Evolutionary conservation across 2,113 vertebrate genomes (phyloP).

Genomic region (Brachyhypopomus gauderio): DNA sequence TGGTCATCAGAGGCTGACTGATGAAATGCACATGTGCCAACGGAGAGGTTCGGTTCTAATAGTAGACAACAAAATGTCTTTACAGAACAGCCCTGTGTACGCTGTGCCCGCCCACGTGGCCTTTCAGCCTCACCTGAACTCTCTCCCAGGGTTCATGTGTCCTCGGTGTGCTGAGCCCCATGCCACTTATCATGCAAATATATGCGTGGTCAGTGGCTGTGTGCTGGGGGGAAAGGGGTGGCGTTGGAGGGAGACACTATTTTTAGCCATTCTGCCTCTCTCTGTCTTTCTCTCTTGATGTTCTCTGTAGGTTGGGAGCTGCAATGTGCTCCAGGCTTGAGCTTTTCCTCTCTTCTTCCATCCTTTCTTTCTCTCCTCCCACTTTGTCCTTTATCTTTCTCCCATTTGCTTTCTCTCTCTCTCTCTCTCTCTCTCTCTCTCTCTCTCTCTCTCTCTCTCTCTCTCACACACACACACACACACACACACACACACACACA

Average conservation of each 20-base stretch:
- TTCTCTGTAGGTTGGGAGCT: neutral
- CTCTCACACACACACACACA: too few relatives aligned
- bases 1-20: too few relatives aligned
- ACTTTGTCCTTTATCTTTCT: neutral
- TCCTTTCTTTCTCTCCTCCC: neutral
- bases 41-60: neutral
- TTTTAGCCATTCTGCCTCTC: slow-evolving; percentile 35
- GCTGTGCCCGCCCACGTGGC: neutral
- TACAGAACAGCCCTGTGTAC: neutral
- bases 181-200: slow-evolving; percentile 47
- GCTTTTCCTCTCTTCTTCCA: neutral
- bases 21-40: too few relatives aligned
- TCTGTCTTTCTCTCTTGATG: slow-evolving; percentile 26
- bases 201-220: slow-evolving; percentile 26
- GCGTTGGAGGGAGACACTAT: slow-evolving; percentile 41
- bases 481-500: neutral
- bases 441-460: neutral
- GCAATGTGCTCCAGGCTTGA: neutral
- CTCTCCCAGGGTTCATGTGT: slow-evolving; percentile 32
- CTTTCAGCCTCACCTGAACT: slow-evolving; percentile 33
- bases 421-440: slow-evolving; percentile 9
- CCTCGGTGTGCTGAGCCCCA: slow-evolving; percentile 21
- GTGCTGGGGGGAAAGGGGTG: slow-evolving; percentile 12
- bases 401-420: neutral
- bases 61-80: too few relatives aligned